Base-by-base conservation (phyloP, 2,888 invertebrate genomes). In the Sinhomidia bicolor region DNA sequence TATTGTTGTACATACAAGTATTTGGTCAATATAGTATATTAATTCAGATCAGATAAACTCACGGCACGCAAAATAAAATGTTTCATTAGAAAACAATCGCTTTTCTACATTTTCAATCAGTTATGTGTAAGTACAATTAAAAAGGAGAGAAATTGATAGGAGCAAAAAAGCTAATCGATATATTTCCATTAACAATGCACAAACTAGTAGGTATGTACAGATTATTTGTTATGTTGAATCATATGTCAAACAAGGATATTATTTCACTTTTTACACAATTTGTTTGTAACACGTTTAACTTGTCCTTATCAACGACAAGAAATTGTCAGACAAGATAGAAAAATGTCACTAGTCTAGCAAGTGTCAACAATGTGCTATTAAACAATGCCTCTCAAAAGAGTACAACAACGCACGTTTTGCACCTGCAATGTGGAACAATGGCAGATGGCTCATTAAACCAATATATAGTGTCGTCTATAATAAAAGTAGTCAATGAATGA, bases 11-110 rank as follows among this genome's bases (percentile, higher is more conserved):
- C 41, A 41, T 68, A 68, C 68, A 68, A 41, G 29, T 41, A 41
- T 68, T 68, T 68, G 68, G 68, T 68, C 68, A 41, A 32, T 32
- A n/a, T n/a, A n/a, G n/a, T n/a, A n/a, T n/a, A 62, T 10, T 17
- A 68, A 36, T 10, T 41, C 10, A 20, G 41, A 41, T 41, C 17
- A 12, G 41, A 41, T 36, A 41, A 41, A 68, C 32, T 65, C 12
- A 12, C n/a, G n/a, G 29, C 60, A 60, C 12, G 29, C 65, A 65
- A 65, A 51, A 65, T 60, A 26, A 65, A 36, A 36, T 65, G 36
- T 36, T 32, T 2, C 41, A 41, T 41, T 41, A 2, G 68, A 36
- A 68, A 68, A 68, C 41, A 68, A 68, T 68, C 7, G n/a, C n/a
- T n/a, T 65, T 29, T 20, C 20, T 68, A 12, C 9, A 36, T 17